Conservation (phyloP, 2,797 vertebrate species). For the Pogonophryne albipinna region DNA sequence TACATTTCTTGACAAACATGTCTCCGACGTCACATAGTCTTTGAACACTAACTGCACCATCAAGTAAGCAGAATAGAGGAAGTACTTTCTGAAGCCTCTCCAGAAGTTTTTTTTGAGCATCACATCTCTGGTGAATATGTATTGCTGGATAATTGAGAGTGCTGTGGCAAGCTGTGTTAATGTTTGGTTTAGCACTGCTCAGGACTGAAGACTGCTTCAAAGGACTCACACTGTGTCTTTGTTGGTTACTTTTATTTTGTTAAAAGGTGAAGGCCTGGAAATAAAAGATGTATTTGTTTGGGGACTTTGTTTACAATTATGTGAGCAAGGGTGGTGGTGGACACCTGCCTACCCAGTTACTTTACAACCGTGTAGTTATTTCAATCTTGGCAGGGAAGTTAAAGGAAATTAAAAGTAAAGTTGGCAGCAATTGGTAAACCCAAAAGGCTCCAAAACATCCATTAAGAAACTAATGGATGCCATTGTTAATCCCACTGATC, state of each 20-base stretch:
- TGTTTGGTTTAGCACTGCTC: background rate
- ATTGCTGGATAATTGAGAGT: background rate
- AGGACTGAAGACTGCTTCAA: background rate
- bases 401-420: background rate
- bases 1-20: background rate
- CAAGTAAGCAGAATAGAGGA: background rate
- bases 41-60: background rate
- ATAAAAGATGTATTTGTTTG: background rate
- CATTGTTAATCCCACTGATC: slow-evolving; percentile 5
- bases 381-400: background rate
- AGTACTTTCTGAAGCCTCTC: too few relatives aligned
- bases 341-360: background rate
- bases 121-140: background rate
- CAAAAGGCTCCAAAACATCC: slow-evolving; percentile 2
- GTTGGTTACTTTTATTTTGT: background rate
- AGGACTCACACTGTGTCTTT: background rate
- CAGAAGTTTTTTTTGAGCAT: background rate
- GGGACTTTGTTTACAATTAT: background rate
- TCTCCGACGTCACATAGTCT: background rate
- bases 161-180: background rate
- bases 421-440: slow-evolving; percentile 7
- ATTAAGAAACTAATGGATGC: background rate
- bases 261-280: background rate
- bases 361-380: background rate
- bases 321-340: background rate